Base-by-base conservation (phyloP, 2,113 vertebrate species). In the Tupaia chinensis region DNA sequence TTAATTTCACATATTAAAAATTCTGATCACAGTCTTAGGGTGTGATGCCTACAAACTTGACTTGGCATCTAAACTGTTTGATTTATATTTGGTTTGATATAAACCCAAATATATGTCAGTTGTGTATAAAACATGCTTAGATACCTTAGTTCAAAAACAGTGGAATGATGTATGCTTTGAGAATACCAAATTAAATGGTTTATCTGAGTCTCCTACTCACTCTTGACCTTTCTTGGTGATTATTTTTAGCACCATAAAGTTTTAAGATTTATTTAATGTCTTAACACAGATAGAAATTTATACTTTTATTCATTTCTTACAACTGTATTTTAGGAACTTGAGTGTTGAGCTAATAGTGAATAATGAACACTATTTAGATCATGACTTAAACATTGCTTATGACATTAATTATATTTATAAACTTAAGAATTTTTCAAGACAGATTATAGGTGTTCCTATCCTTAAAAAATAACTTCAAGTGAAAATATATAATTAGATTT, bases 1-100 rank as follows among this genome's bases (percentile, higher is more conserved):
- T 86, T 96, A 82, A 84, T 96, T 94, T 89, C 29, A 95, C n/a
- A 78, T 85, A 93, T 74, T 83, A 93, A 95, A 95, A 95, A 80
- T 88, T 74, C 1, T 77, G 2, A 66, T 94, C 76, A 65, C 1
- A 69, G 19, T 66, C 25, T 73, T 7, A 80, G 29, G 23, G 14
- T 92, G 5, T 95, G 69, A 82, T 96, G 60, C 25, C 53, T 96
- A 29, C 10, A 89, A 29, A 84, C 22, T 95, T 94, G 78, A 85
- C 70, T 80, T 88, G 19, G 32, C 44, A 44, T 44, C 44, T 44
- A 44, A 44, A 44, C 44, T 44, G 44, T 44, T 44, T 44, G 44
- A 44, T 44, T 44, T 44, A 44, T 44, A 44, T 44, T 44, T 44
- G 44, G 44, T 44, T 44, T 44, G 44, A 44, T 44, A 44, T 4